A percentile compares a stretch with the other conserved stretches of the same genome.
phyloP scores from a whole-genome alignment of 2,113 vertebrate genomes.

The Ivindomyrus marchei region DNA sequence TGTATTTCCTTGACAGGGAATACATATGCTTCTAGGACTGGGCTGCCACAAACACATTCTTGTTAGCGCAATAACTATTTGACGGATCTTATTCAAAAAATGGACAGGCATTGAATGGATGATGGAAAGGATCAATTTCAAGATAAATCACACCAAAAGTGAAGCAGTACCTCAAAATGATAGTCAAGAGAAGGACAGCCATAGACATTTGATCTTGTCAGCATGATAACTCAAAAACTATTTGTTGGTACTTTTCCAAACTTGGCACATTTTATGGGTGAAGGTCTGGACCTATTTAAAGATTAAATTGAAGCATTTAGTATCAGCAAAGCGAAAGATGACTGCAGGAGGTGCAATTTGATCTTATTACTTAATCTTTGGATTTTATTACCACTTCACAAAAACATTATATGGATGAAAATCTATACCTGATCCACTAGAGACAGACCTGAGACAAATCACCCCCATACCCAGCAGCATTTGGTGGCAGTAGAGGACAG shows the following conservation, averaged over 20 bases:
- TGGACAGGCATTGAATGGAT: not conserved
- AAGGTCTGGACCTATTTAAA: not conserved
- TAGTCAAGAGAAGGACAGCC: not conserved
- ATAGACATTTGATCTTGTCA: not conserved
- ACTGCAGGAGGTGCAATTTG: not conserved
- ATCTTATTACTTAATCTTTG: not conserved
- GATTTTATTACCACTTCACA: too few species aligned
- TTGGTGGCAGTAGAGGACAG: too few species aligned
- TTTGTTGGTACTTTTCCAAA: not conserved
- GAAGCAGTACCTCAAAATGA: not conserved
- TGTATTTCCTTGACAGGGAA: not conserved
- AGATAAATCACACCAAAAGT: not conserved
- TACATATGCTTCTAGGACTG: not conserved
- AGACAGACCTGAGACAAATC: too few species aligned
- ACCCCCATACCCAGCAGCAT: too few species aligned
- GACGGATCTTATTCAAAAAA: not conserved
- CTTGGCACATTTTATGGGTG: not conserved
- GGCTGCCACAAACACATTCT: not conserved
- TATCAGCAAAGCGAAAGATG: not conserved
- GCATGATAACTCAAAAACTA: not conserved
- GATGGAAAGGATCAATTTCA: not conserved
- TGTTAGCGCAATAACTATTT: not conserved
- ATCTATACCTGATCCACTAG: too few species aligned
- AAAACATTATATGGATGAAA: too few species aligned
- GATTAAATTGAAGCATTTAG: not conserved